Conservation (phyloP, 2,113 vertebrate genomes). For the Polypterus senegalus region DNA sequence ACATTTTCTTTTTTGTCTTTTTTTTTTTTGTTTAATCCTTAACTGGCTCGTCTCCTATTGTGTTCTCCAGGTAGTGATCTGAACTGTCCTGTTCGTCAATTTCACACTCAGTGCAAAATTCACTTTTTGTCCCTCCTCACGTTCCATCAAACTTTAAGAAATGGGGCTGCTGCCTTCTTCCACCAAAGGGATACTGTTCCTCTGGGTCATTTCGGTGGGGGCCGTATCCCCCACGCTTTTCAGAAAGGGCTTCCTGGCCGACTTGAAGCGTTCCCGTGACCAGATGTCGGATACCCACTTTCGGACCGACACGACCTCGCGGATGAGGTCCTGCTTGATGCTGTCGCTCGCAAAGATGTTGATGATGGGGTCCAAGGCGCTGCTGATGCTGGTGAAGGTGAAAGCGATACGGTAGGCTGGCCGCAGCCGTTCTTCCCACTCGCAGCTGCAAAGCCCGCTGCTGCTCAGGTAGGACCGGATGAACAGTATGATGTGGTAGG, state of each 20-base stretch:
- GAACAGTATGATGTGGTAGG: slow-evolving; percentile 23
- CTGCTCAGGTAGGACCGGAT: slow-evolving; percentile 10
- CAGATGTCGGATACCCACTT: background rate
- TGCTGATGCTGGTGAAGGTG: slow-evolving; percentile 19
- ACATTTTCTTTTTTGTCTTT: too few relatives aligned
- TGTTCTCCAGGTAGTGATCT: too few relatives aligned
- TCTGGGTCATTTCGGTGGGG: background rate
- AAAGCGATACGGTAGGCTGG: slow-evolving; percentile 18
- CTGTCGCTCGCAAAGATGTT: slow-evolving; percentile 20
- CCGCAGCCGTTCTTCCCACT: slow-evolving; percentile 7
- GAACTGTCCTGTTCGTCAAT: too few relatives aligned
- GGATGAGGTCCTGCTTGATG: slow-evolving; percentile 15
- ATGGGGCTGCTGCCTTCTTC: too few relatives aligned
- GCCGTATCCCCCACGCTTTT: background rate
- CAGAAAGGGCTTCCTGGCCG: background rate
- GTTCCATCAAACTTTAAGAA: too few relatives aligned
- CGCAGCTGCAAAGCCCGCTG: slow-evolving; percentile 1
- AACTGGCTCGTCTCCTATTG: too few relatives aligned
- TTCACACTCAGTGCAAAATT: too few relatives aligned
- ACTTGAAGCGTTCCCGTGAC: background rate
- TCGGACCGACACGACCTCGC: background rate
- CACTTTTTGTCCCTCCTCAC: too few relatives aligned
- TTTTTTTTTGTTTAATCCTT: too few relatives aligned
- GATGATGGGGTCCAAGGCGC: slow-evolving; percentile 21
- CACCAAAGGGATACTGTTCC: background rate